Evolutionary conservation across 2,113 vertebrate species (phyloP).

Genomic region (Phaetusa simplex): DNA sequence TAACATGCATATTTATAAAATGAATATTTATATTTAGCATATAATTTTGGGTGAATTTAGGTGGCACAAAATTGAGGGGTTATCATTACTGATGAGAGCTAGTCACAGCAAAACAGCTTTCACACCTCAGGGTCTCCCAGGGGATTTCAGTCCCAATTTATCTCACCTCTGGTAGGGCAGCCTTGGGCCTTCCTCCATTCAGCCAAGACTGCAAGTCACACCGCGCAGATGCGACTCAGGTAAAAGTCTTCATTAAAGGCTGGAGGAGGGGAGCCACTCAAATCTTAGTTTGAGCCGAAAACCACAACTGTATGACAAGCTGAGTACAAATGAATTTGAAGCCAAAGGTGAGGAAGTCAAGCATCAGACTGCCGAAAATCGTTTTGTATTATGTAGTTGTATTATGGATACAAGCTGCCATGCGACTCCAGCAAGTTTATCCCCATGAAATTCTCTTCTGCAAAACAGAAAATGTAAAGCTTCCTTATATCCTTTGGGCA

Average conservation of each 20-base stretch:
- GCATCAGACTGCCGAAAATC: neutral
- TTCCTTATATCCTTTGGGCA: neutral
- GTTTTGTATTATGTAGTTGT: neutral
- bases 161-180: conserved; percentile 44
- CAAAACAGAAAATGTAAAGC: neutral
- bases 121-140: conserved; percentile 45
- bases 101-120: conserved; percentile 63
- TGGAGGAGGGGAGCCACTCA: neutral
- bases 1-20: conserved; percentile 86
- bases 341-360: neutral
- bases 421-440: neutral
- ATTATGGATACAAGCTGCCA: neutral
- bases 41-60: conserved; percentile 73
- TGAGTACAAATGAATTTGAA: neutral
- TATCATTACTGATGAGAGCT: conserved; percentile 60
- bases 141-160: conserved; percentile 58
- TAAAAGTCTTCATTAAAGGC: conserved; percentile 43
- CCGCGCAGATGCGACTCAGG: neutral
- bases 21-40: conserved; percentile 82
- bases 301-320: neutral
- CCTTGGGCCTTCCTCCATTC: conserved; percentile 40
- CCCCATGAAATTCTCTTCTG: neutral
- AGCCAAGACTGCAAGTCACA: conserved; percentile 14
- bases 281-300: neutral
- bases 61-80: conserved; percentile 67